A percentile compares a stretch with the other conserved stretches of the same genome.
phyloP scores from a whole-genome alignment of 2,797 vertebrate genomes.

The Darevskia nairensis region DNA sequence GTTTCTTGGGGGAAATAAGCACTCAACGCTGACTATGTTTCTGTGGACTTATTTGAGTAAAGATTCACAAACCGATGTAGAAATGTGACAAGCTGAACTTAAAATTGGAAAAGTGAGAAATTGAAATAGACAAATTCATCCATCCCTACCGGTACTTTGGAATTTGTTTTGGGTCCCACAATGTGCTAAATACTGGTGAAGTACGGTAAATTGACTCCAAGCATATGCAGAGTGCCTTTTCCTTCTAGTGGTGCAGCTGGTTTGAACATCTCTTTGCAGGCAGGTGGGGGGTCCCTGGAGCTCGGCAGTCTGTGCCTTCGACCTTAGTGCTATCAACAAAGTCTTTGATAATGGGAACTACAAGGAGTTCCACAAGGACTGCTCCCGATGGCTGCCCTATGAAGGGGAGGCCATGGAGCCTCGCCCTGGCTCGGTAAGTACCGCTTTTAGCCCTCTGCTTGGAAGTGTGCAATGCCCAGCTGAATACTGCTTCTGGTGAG shows the following conservation, averaged over 20 bases:
- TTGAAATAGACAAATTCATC: neutral
- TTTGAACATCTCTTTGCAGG: constrained; percentile 62
- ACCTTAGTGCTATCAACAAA: constrained; percentile 77
- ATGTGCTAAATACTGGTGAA: neutral
- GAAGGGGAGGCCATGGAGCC: constrained; percentile 45
- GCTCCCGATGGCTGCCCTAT: constrained; percentile 86
- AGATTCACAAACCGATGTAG: too few species aligned
- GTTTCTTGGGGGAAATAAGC: too few species aligned
- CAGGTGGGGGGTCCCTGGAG: constrained; percentile 82
- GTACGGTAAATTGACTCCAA: too few species aligned
- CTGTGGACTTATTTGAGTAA: too few species aligned
- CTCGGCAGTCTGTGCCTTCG: constrained; percentile 88
- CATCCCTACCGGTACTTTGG: too few species aligned
- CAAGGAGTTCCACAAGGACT: constrained; percentile 91
- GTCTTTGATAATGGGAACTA: constrained; percentile 88
- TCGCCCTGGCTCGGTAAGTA: constrained; percentile 78
- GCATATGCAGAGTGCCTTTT: neutral
- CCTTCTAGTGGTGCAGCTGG: too few species aligned
- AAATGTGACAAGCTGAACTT: too few species aligned
- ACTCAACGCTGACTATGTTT: too few species aligned
- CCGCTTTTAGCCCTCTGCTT: neutral
- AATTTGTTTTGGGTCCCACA: neutral
- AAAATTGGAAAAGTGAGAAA: too few species aligned
- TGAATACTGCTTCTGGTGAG: neutral
- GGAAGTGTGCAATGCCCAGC: neutral